A percentile compares a stretch with the other conserved stretches of the same genome.
phyloP scores from a whole-genome alignment of 2,797 vertebrate genomes.

The Cirrhinus mrigala region DNA sequence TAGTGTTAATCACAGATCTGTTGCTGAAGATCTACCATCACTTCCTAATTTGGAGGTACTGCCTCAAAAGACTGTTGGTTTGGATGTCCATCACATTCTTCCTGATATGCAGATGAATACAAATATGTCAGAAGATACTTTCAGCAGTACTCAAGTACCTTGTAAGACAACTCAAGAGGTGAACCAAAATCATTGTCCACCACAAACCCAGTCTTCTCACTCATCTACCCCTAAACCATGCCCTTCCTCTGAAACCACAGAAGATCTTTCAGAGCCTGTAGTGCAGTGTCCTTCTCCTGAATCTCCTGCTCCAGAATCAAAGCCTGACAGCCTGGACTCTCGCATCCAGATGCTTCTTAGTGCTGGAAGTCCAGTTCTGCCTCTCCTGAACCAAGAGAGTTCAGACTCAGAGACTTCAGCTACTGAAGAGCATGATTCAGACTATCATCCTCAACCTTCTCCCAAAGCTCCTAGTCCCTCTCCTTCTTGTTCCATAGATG shows the following conservation, averaged over 20 bases:
- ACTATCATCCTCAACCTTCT: neutral
- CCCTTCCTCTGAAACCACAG: conserved; percentile 16
- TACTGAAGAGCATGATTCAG: conserved; percentile 83
- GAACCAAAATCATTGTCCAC: conserved; percentile 23
- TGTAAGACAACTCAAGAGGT: conserved; percentile 13
- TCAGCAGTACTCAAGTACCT: neutral
- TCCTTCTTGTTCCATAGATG: conserved; percentile 61
- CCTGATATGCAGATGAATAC: neutral
- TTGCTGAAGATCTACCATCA: conserved; percentile 1
- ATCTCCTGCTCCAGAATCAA: conserved; percentile 78
- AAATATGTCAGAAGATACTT: conserved; percentile 11
- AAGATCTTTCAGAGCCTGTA: neutral
- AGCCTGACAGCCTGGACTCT: conserved; percentile 89
- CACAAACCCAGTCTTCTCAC: neutral
- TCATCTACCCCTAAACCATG: conserved; percentile 77
- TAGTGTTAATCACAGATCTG: conserved; percentile 64
- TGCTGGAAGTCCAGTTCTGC: conserved; percentile 80
- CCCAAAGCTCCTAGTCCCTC: conserved; percentile 61
- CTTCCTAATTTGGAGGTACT: neutral
- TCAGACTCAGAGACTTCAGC: conserved; percentile 76
- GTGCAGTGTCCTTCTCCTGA: conserved; percentile 69
- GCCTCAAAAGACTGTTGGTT: neutral
- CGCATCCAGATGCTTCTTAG: conserved; percentile 96
- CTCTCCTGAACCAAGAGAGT: conserved; percentile 77
- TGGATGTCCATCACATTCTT: neutral